phyloP scores from a whole-genome alignment of 1,140 invertebrate genomes.

The Neuroterus valhalla region DNA sequence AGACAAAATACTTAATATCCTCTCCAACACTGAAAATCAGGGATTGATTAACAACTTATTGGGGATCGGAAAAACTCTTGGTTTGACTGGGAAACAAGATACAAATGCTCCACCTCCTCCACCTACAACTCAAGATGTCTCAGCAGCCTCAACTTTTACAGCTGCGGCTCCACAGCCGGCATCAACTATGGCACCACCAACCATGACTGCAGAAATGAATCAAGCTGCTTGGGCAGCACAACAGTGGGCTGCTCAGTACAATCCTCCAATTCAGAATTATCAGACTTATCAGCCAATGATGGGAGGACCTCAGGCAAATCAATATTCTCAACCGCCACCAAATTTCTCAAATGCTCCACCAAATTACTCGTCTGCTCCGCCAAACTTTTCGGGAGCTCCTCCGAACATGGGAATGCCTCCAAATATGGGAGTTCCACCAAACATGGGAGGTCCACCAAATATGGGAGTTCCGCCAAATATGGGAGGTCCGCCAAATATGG shows the following conservation, averaged over 20 bases:
- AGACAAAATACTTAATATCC: constrained; percentile 71
- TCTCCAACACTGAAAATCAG: constrained; percentile 72
- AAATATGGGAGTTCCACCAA: constrained; percentile 35
- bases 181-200: constrained; percentile 50
- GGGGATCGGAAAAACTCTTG: constrained; percentile 72
- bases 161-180: constrained; percentile 41
- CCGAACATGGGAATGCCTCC: constrained; percentile 42
- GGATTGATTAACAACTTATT: constrained; percentile 71
- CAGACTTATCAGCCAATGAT: constrained; percentile 51
- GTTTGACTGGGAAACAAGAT: constrained; percentile 68
- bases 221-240: constrained; percentile 64
- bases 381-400: constrained; percentile 58
- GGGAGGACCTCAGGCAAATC: constrained; percentile 32
- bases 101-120: constrained; percentile 35
- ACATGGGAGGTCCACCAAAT: constrained; percentile 49
- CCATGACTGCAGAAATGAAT: constrained; percentile 59
- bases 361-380: constrained; percentile 6
- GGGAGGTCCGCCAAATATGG: not conserved
- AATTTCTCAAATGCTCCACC: constrained; percentile 41
- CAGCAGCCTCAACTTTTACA: not conserved
- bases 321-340: constrained; percentile 60
- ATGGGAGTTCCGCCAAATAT: constrained; percentile 43
- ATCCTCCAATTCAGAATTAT: constrained; percentile 52
- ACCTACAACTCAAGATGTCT: not conserved
- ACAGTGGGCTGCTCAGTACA: constrained; percentile 69